These are phyloP conservation scores for Diacarnus erythraeanus DNA, from an alignment of 37 sponge, comb jelly and placozoan genomes.

Conservation along the genomic window DNA sequence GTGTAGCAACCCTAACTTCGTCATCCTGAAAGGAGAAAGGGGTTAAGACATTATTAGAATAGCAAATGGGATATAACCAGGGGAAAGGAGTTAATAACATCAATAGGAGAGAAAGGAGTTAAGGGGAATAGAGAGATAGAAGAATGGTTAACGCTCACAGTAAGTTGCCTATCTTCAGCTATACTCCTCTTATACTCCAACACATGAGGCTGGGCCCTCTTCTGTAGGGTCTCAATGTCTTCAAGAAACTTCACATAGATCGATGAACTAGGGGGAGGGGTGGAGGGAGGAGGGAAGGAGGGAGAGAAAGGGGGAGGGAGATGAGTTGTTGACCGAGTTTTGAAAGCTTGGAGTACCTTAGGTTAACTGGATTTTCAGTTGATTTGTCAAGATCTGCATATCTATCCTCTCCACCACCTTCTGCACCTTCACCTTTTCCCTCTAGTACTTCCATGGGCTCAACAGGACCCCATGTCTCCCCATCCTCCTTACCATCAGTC, in stretches of 20 bases:
- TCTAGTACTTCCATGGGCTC: conserved; percentile 4
- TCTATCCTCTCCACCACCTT: background rate
- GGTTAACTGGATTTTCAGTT: background rate
- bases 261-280: conserved; percentile 16
- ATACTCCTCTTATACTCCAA: background rate
- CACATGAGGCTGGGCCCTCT: background rate
- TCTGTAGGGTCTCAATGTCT: conserved; percentile 18
- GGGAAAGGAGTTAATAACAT: background rate
- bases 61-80: background rate
- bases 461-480: background rate
- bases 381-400: background rate
- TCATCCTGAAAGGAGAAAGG: conserved; percentile 24
- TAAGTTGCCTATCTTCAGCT: background rate
- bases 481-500: background rate
- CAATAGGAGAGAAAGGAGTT: background rate
- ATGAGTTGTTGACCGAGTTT: too few species aligned
- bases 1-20: background rate
- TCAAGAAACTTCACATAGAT: background rate
- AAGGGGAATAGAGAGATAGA: background rate
- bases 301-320: too few species aligned
- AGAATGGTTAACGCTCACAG: conserved; percentile 5
- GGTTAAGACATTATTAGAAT: too few species aligned
- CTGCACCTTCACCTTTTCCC: background rate
- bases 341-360: too few species aligned
- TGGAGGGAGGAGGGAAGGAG: too few species aligned